Base-by-base conservation (phyloP, 2,888 invertebrate species). In the Spilosoma lubricipeda region DNA sequence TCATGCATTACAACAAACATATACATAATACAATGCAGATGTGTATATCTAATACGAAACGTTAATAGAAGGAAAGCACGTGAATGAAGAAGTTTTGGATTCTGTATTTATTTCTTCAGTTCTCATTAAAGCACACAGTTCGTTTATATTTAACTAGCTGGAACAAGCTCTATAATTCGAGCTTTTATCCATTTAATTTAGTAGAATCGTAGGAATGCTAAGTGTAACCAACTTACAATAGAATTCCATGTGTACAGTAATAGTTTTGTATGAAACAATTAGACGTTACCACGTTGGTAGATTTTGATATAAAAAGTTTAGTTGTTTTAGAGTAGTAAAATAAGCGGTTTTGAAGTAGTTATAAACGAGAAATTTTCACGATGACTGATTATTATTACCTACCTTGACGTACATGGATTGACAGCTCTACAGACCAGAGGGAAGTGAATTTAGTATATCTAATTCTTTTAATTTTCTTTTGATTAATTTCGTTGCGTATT, bases 1-100 rank as follows among this genome's bases (percentile, higher is more conserved):
- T 73, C 74, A 75, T 72, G 79, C 7, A 63, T 63, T 30, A 59
- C 27, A 52, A n/a, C 23, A n/a, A 1, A 23, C 1, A 48, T 52
- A 3, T 9, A 56, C n/a, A 27, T 15, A 59, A 18, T 15, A 39
- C 42, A 45, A 45, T 48, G 20, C 48, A 48, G 48, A 48, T 48
- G 20, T 18, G 18, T 18, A 27, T 63, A 30, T 1, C 27, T 13
- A 59, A 27, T 59, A 13, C 13, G 1, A 4, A 13, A 11, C 0
- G 15, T 59, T 13, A 27, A 15, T 59, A 27, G 1, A 59, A 59
- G 3, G 27, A 56, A 1, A n/a, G n/a, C 11, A 3, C 27, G 13
- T 27, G 13, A 13, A 27, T 56, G n/a, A 4, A 27, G n/a, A 56
- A 27, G 27, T 56, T 56, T n/a, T 27, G 13, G 0, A 56, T 13